These are phyloP conservation scores for Ammospiza nelsoni DNA, from an alignment of 2,113 vertebrate genomes.

Conservation along the genomic window DNA sequence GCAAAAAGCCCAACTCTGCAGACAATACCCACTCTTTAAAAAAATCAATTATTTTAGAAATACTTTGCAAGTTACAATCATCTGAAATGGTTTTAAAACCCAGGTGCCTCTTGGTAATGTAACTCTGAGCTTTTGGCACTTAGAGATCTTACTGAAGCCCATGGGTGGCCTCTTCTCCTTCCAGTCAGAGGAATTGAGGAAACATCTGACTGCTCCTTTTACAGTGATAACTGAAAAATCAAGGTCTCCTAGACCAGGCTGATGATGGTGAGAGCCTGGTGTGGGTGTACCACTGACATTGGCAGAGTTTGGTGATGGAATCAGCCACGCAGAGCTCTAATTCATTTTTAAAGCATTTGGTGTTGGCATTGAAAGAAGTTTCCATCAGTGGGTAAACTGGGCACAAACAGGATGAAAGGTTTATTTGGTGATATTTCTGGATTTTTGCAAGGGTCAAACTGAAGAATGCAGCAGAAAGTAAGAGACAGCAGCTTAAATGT, in stretches of 20 bases:
- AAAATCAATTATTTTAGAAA: background rate
- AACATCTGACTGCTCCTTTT: background rate
- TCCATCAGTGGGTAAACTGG: background rate
- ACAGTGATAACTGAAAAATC: background rate
- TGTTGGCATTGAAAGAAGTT: background rate
- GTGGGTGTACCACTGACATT: background rate
- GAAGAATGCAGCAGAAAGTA: background rate
- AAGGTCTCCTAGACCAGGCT: background rate
- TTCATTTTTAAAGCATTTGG: background rate
- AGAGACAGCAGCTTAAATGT: background rate
- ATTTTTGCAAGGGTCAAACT: background rate
- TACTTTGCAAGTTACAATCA: background rate
- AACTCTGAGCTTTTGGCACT: background rate
- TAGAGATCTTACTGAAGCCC: background rate
- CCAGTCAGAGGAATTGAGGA: fast-evolving
- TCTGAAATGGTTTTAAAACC: background rate
- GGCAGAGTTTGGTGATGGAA: background rate
- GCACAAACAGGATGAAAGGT: background rate
- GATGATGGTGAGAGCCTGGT: background rate
- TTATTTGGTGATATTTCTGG: background rate
- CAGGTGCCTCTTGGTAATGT: background rate
- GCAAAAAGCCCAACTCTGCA: background rate
- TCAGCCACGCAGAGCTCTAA: background rate
- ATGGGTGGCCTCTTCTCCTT: background rate
- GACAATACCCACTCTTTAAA: background rate